Evolutionary conservation across 2,888 invertebrate genomes (phyloP).

Genomic region (Fragum whitleyi): DNA sequence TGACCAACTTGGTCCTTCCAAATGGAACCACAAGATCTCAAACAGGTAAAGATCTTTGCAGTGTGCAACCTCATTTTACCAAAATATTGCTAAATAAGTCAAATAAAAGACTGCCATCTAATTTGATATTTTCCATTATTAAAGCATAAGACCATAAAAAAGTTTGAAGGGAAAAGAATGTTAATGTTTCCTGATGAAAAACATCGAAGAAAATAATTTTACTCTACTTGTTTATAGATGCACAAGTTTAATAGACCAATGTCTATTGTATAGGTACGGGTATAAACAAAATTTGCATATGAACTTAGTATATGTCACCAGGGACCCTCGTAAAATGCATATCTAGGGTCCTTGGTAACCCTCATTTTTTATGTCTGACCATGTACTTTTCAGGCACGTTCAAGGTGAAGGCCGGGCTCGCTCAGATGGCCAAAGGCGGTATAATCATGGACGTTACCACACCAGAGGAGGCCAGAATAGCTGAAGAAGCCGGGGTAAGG

Average conservation of each 20-base stretch:
- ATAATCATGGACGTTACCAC: constrained; percentile 83
- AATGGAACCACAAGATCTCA: constrained; percentile 56
- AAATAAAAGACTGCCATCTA: not conserved
- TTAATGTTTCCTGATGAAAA: too few species aligned
- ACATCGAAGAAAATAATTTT: too few species aligned
- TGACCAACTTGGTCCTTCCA: constrained; percentile 72
- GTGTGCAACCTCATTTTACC: not conserved
- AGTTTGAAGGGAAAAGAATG: not conserved
- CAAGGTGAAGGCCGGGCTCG: constrained; percentile 82
- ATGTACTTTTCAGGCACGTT: constrained; percentile 75
- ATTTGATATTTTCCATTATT: not conserved
- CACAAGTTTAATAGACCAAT: too few species aligned
- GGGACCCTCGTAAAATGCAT: too few species aligned
- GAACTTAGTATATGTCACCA: too few species aligned
- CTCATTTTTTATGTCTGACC: too few species aligned
- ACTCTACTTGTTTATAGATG: too few species aligned
- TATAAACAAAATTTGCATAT: too few species aligned
- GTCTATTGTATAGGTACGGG: too few species aligned
- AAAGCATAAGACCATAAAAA: not conserved
- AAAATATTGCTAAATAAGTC: not conserved
- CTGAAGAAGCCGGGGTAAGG: constrained; percentile 81
- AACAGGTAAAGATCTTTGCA: constrained; percentile 71
- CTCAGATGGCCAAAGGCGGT: constrained; percentile 83
- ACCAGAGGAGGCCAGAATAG: constrained; percentile 81
- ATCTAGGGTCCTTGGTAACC: too few species aligned